Conservation (phyloP, 30 jellyfish, hydroid and myxozoan genomes). For the Aurelia coerulea region DNA sequence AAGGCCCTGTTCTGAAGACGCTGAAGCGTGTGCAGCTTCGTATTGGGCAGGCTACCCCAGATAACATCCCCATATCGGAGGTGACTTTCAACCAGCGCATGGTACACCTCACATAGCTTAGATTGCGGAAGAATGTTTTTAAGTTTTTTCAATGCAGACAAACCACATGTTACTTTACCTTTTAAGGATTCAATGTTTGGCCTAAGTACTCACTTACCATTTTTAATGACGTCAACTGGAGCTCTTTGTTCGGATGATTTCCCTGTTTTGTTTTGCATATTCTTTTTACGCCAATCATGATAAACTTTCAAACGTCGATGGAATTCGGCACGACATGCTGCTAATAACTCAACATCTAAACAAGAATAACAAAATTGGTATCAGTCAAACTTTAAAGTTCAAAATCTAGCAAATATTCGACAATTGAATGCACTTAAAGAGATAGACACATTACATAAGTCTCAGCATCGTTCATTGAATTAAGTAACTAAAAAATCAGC, state of each 20-base stretch:
- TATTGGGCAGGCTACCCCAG: too few relatives aligned
- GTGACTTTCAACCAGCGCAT: too few relatives aligned
- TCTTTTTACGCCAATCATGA: slow-evolving; percentile 98
- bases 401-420: background rate
- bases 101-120: too few relatives aligned
- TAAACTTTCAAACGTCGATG: slow-evolving; percentile 96
- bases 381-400: background rate
- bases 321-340: slow-evolving; percentile 94
- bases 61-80: too few relatives aligned
- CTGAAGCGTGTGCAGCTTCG: too few relatives aligned
- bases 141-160: too few relatives aligned
- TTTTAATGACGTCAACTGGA: slow-evolving; percentile 89
- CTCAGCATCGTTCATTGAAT: too few relatives aligned
- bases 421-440: background rate
- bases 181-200: too few relatives aligned
- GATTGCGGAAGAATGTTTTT: too few relatives aligned
- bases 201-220: slow-evolving; percentile 38
- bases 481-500: too few relatives aligned
- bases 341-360: slow-evolving; percentile 88
- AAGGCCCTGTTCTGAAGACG: too few relatives aligned
- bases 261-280: slow-evolving; percentile 58
- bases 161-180: too few relatives aligned
- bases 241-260: slow-evolving; percentile 93
- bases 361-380: background rate
- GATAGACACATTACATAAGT: background rate